Conservation (phyloP, 2,888 invertebrate genomes). For the Scrobipalpa costella region DNA sequence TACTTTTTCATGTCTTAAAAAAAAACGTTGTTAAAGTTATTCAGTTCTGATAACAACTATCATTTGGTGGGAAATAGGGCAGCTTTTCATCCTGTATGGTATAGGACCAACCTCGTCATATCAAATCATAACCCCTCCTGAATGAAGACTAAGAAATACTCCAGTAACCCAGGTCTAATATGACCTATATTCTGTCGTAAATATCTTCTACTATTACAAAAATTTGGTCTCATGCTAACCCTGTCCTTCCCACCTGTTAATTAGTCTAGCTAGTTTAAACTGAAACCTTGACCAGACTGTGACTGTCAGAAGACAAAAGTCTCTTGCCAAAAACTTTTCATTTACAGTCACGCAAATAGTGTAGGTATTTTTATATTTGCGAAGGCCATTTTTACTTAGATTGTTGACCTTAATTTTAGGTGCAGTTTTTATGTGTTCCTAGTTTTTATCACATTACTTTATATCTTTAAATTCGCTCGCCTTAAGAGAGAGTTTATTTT, state of each 20-base stretch:
- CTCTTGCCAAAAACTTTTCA: constrained; percentile 12
- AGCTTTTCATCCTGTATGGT: no score
- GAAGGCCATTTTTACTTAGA: neutral
- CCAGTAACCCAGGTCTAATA: neutral
- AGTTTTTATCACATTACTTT: no score
- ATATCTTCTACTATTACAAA: neutral
- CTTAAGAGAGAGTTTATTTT: no score
- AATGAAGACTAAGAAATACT: neutral
- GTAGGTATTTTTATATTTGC: constrained; percentile 17
- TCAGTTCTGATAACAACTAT: no score
- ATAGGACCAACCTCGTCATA: no score
- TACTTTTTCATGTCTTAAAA: no score
- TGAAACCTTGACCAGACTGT: constrained; percentile 15
- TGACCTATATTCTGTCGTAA: no score
- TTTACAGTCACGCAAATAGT: constrained; percentile 8
- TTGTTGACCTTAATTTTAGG: neutral
- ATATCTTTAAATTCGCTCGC: no score
- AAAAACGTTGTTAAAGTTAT: no score
- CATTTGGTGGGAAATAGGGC: no score
- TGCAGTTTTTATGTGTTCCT: neutral
- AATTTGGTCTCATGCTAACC: neutral
- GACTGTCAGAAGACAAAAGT: constrained; percentile 2
- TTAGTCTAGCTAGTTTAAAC: neutral
- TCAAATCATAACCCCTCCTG: no score
- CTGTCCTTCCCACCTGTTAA: constrained; percentile 11